Evolutionary conservation across 2,888 invertebrate genomes (phyloP).

Genomic region (Pachydiplax longipennis): DNA sequence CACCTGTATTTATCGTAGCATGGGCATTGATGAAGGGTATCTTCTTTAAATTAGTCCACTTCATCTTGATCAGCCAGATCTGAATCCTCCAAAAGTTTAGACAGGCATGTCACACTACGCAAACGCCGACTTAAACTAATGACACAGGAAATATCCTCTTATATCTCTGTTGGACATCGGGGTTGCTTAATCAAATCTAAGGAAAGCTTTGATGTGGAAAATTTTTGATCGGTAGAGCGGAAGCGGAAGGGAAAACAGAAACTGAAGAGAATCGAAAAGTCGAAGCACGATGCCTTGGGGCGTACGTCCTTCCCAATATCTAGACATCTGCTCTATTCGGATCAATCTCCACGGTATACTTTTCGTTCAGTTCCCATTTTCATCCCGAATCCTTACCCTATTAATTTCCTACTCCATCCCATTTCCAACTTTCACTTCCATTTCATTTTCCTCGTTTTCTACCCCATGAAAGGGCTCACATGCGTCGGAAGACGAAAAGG

Average conservation of each 20-base stretch:
- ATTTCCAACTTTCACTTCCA: neutral
- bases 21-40: too few relatives aligned
- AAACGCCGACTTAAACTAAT: neutral
- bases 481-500: neutral
- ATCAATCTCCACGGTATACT: neutral
- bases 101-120: neutral
- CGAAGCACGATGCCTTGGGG: neutral
- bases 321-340: neutral
- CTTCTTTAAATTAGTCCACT: neutral
- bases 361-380: neutral
- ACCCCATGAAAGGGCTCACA: neutral
- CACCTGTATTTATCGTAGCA: too few relatives aligned
- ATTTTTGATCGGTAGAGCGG: neutral
- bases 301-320: neutral
- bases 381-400: neutral
- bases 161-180: neutral
- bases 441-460: neutral
- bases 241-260: neutral
- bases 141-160: neutral
- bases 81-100: neutral
- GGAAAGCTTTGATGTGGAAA: neutral
- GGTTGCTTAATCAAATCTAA: neutral
- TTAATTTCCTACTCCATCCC: neutral
- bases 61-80: neutral
- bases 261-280: neutral